Evolutionary conservation across 2,888 invertebrate genomes (phyloP), one percentile per base, ranked within the genome.

Genomic region (Escarpia spicata): DNA sequence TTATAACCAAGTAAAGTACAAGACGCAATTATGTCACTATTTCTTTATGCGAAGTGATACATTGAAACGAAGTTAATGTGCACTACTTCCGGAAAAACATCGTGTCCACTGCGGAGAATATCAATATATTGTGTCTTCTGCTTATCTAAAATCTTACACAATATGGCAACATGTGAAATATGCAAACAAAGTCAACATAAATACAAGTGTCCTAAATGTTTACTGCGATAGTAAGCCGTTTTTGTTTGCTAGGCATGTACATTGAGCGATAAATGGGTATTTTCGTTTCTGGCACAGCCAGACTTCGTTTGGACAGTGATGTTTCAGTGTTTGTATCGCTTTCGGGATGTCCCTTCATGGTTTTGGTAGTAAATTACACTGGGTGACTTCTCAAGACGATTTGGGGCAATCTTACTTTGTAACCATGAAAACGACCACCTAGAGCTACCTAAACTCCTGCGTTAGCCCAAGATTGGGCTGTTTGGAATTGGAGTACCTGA

Each of bases 151-250:
- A 26, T 6, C 3, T 75, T 75, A n/a, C 75, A 75, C 19, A 75
- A 75, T 26, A 75, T 75, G 75, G 75, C 75, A 91, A 92, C 60
- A 31, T 96, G 96, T 94, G 94, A 95, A 93, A 93, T 95, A 12
- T 95, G 96, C 92, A 92, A 93, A 37, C 94, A 94, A 60, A 92
- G 93, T n/a, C 92, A 93, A 90, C 93, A 93, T 52, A 95, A 95
- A 89, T 96, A 96, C 93, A 95, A 95, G 93, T 96, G 96, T 94
- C 95, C 96, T 44, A 93, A 94, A 91, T 96, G 96, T 93, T 92
- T 92, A 26, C 91, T 94, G 26, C 94, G 94, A 92, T 96, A 96
- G 96, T 96, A 95, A 95, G 96, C 95, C 91, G 44, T 75, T 19
- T 75, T 75, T 75, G 19, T 75, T 75, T 75, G 75, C 26, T 75